Conservation (phyloP, 2,113 vertebrate species). For the Hydrochoerus hydrochaeris region DNA sequence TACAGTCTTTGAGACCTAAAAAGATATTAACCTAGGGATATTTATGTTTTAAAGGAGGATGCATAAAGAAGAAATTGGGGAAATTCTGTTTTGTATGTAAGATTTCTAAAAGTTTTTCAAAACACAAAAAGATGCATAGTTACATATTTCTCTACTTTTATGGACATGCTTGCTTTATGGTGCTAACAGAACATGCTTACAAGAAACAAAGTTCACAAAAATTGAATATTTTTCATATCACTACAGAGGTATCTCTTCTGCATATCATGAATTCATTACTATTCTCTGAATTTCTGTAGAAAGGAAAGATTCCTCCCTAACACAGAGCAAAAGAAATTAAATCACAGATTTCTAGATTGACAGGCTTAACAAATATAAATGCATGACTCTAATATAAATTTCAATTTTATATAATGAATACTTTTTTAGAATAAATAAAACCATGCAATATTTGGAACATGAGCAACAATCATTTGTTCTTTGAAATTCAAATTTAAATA, state of each 20-base stretch:
- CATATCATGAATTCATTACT: constrained; percentile 29
- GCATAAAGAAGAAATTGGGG: neutral
- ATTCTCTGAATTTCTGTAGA: constrained; percentile 34
- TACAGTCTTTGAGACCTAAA: constrained; percentile 1
- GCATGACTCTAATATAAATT: neutral
- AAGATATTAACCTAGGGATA: neutral
- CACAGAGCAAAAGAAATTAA: neutral
- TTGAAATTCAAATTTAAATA: constrained; percentile 35
- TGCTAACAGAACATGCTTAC: constrained; percentile 6
- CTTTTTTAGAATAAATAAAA: constrained; percentile 7
- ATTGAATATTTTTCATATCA: constrained; percentile 56
- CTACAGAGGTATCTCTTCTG: neutral
- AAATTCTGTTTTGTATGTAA: constrained; percentile 3
- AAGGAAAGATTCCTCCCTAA: constrained; percentile 34
- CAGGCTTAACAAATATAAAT: constrained; percentile 47
- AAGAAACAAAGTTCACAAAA: constrained; percentile 46
- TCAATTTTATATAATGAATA: constrained; percentile 43
- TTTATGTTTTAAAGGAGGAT: constrained; percentile 34
- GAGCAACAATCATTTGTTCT: neutral
- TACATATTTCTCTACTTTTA: constrained; percentile 21
- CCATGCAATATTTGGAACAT: neutral
- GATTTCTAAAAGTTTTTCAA: constrained; percentile 36
- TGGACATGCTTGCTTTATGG: neutral
- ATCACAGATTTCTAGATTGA: neutral
- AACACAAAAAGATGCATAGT: neutral